Conservation (phyloP, 2,888 invertebrate genomes). For the Meandrusa payeni region DNA sequence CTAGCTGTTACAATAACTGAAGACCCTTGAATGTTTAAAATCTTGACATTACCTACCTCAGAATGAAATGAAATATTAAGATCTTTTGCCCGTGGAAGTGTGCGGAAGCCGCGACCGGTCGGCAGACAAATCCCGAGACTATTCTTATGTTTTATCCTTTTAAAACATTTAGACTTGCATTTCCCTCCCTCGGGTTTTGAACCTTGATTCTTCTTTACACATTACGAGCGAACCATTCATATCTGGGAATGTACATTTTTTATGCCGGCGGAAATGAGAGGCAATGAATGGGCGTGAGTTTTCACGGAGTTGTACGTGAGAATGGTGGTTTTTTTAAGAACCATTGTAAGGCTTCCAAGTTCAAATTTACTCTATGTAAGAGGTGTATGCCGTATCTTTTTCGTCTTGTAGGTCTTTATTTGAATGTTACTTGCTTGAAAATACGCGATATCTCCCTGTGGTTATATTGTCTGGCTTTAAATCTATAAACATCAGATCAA, state of each 20-base stretch:
- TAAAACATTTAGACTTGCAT: constrained; percentile 19
- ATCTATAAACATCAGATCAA: no score
- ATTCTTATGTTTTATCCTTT: constrained; percentile 14
- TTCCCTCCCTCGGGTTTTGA: constrained; percentile 21
- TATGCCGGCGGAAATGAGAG: constrained; percentile 17
- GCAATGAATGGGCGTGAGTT: constrained; percentile 19
- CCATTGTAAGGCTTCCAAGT: constrained; percentile 19
- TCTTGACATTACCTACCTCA: constrained; percentile 15
- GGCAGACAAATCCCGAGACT: not conserved
- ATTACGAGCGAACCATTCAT: constrained; percentile 23
- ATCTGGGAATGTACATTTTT: constrained; percentile 19
- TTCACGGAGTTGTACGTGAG: constrained; percentile 17
- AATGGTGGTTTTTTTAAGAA: constrained; percentile 6
- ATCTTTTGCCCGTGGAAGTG: constrained; percentile 1
- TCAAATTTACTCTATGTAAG: constrained; percentile 19
- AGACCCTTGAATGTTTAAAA: constrained; percentile 21
- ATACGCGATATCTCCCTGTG: no score
- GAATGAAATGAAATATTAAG: constrained; percentile 10
- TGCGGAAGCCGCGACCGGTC: not conserved
- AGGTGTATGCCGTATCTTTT: not conserved
- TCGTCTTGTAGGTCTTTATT: no score
- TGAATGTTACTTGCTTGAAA: no score
- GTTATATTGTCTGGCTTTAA: no score
- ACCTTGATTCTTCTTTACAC: constrained; percentile 22
- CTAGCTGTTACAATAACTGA: constrained; percentile 12